These are phyloP conservation scores for Ochropacha duplaris DNA, from an alignment of 2,888 invertebrate genomes.

Conservation along the genomic window DNA sequence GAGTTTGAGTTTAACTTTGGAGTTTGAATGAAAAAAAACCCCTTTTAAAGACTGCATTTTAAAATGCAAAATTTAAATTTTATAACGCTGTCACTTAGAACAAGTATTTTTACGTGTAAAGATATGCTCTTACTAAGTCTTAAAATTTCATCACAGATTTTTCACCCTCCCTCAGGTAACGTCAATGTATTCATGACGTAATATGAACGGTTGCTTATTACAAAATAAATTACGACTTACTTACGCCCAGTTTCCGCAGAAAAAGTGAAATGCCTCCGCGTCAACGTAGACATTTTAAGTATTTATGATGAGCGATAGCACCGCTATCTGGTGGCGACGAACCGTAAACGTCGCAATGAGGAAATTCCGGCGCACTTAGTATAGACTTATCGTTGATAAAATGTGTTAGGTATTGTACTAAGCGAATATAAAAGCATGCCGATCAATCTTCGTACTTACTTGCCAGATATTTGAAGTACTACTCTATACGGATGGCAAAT, in stretches of 20 bases:
- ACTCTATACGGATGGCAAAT: background rate
- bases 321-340: constrained; percentile 5
- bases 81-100: too few relatives aligned
- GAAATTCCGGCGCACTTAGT: background rate
- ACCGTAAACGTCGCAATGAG: constrained; percentile 5
- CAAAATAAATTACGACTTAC: background rate
- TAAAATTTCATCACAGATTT: background rate
- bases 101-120: too few relatives aligned
- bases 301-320: constrained; percentile 11
- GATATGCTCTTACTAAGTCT: too few relatives aligned
- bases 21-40: too few relatives aligned
- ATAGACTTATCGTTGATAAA: background rate
- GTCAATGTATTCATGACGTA: background rate
- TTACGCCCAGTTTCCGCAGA: background rate
- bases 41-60: too few relatives aligned
- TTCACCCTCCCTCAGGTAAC: background rate
- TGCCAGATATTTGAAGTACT: background rate
- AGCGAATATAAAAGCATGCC: background rate
- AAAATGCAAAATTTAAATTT: too few relatives aligned
- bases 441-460: background rate
- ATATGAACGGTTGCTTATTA: background rate
- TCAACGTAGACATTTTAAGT: constrained; percentile 13
- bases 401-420: background rate
- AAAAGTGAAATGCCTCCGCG: background rate
- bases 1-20: too few relatives aligned